Conservation (phyloP, 2,888 invertebrate genomes). For the Megalurothrips usitatus region DNA sequence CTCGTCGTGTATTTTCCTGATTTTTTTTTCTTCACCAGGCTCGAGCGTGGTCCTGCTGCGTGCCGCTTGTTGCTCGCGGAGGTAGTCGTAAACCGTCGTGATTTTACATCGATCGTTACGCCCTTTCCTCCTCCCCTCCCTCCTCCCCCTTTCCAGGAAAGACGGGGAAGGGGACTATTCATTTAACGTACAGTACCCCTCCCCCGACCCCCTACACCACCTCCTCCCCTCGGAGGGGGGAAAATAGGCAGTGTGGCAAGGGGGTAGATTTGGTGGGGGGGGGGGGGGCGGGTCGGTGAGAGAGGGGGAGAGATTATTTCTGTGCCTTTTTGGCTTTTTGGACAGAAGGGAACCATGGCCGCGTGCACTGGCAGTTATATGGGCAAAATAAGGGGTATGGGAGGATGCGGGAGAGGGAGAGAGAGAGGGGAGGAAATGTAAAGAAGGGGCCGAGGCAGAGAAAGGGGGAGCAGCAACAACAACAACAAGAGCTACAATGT, state of each 20-base stretch:
- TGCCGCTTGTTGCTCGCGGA: too few species aligned
- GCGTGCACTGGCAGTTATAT: too few species aligned
- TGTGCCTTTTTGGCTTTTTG: too few species aligned
- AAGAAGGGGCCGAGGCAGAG: too few species aligned
- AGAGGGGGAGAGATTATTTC: neutral
- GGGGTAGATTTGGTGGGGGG: neutral
- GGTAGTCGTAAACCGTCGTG: neutral
- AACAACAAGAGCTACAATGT: neutral
- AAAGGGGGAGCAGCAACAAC: too few species aligned
- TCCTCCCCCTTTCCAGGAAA: too few species aligned
- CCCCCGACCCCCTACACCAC: neutral
- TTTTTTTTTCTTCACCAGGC: neutral
- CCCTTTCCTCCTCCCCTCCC: too few species aligned
- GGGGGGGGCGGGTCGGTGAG: too few species aligned
- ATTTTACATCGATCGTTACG: constrained; percentile 22
- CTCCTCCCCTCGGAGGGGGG: neutral
- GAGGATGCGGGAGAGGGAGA: too few species aligned
- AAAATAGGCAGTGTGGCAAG: neutral
- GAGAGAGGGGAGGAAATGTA: too few species aligned
- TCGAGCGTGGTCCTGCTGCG: neutral
- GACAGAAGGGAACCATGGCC: too few species aligned
- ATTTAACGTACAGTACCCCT: neutral
- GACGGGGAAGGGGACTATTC: neutral
- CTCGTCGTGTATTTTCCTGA: neutral
- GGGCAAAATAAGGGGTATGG: too few species aligned